Percentiles rank a stretch among this genome's conserved stretches.
These are phyloP conservation scores for Takifugu flavidus DNA, from an alignment of 2,113 vertebrate species.

Conservation along the genomic window DNA sequence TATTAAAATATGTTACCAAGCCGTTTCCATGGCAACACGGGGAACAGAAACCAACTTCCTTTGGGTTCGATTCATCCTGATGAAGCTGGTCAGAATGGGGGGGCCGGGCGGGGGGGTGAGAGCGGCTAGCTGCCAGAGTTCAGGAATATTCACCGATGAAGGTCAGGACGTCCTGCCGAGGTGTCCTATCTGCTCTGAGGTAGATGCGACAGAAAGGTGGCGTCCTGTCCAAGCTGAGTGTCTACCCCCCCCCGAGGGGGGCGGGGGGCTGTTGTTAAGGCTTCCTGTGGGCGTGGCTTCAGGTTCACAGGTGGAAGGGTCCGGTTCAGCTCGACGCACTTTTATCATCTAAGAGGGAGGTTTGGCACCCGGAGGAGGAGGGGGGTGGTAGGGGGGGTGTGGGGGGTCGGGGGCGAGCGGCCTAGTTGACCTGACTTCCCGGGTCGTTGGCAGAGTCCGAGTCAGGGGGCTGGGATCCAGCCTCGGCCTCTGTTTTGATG, in stretches of 20 bases:
- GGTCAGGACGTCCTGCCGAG: conserved; percentile 67
- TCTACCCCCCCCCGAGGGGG: conserved; percentile 30
- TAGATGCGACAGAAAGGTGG: conserved; percentile 58
- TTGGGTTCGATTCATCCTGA: no score
- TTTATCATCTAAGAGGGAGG: conserved; percentile 9
- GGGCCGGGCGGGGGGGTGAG: conserved; percentile 43
- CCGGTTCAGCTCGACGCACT: conserved; percentile 21
- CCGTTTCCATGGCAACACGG: conserved; percentile 63
- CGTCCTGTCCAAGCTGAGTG: conserved; percentile 9
- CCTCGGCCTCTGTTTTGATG: conserved; percentile 79
- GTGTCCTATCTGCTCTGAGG: conserved; percentile 70
- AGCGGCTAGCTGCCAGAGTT: conserved; percentile 84
- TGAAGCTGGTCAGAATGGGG: no score
- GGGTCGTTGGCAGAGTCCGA: conserved; percentile 74
- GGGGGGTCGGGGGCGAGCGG: neutral
- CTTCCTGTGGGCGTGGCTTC: conserved; percentile 79
- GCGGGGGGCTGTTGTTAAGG: conserved; percentile 72
- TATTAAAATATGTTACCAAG: conserved; percentile 79
- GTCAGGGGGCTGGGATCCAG: conserved; percentile 74
- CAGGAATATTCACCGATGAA: conserved; percentile 75
- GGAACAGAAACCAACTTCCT: conserved; percentile 41
- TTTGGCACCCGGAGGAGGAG: conserved; percentile 82
- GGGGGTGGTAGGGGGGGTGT: conserved; percentile 1
- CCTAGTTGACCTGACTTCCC: conserved; percentile 68
- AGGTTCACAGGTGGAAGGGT: conserved; percentile 1